Base-by-base conservation (phyloP, 2,113 vertebrate genomes). In the Rafetus swinhoei region DNA sequence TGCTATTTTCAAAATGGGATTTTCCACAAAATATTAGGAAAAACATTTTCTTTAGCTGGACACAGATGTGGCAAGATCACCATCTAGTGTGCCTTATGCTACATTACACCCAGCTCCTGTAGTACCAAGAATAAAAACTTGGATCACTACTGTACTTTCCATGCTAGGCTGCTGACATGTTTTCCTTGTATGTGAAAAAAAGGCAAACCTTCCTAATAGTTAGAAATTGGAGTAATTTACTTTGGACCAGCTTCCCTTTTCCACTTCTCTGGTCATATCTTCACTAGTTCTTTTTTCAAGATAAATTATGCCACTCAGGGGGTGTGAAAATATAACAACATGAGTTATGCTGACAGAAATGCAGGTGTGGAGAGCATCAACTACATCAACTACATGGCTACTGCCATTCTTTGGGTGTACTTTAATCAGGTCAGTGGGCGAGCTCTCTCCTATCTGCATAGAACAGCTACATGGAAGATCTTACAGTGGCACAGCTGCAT, bases 21-120 rank as follows among this genome's bases (percentile, higher is more conserved):
- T 2, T 1, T 3, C 1, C 25, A 3, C 0, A 2, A 0, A 3
- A 0, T 9, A 18, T 3, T 25, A 4, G 6, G 1, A 9, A n/a
- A 16, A 21, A 1, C 9, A 0, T 1, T 1, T 1, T 0, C 9
- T 5, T 4, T 5, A 0, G 0, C 14, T 5, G 0, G 45, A 0
- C 0, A 4, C 25, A 54, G 89, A 15, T 32, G 97, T 84, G 88
- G 76, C 96, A 86, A 93, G 7, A n/a, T 15, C 95, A 13, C 96
- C 98, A 97, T 94, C 98, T 97, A 88, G 98, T 86, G 98, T 7
- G 0, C 0, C 0, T 0, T 0, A 0, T 3, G 0, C 2, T 29
- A 80, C 86, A 97, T 96, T 97, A 93, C 98, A 90, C 0, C 52
- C 69, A 24, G 1, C 24, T 56, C 35, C 16, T 35, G 22, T 21